These are phyloP conservation scores for fruit fly (Drosophila melanogaster) DNA, from an alignment of 1,140 invertebrate genomes.

Conservation along the genomic window DNA sequence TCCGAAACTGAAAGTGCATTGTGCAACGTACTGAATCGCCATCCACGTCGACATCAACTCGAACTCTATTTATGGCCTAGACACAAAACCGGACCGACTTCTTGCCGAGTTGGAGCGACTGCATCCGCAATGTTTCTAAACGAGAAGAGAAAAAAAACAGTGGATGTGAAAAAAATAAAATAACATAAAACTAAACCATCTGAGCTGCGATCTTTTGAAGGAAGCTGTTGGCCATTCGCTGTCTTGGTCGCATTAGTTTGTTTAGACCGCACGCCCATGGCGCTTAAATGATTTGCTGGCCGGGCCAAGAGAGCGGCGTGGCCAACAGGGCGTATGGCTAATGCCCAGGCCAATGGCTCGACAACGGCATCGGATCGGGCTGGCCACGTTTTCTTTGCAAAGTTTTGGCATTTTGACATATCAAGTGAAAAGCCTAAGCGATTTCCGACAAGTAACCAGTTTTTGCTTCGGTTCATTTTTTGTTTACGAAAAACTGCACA, in stretches of 20 bases:
- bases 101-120: conserved; percentile 58
- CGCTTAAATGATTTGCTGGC: conserved; percentile 75
- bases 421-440: conserved; percentile 75
- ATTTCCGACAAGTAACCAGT: conserved; percentile 79
- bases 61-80: conserved; percentile 74
- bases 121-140: conserved; percentile 81
- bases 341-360: conserved; percentile 39
- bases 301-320: conserved; percentile 44
- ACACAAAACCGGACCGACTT: conserved; percentile 78
- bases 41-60: conserved; percentile 54
- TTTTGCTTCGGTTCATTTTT: conserved; percentile 45
- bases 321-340: conserved; percentile 73
- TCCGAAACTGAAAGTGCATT: conserved; percentile 56
- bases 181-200: conserved; percentile 35
- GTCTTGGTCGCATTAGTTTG: conserved; percentile 39
- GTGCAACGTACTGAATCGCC: conserved; percentile 68
- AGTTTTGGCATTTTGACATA: conserved; percentile 79
- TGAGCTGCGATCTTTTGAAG: conserved; percentile 61
- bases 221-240: conserved; percentile 68
- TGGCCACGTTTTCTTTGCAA: conserved; percentile 53
- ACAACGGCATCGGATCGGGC: conserved; percentile 22
- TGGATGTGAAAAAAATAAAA: conserved; percentile 34
- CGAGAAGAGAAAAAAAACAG: conserved; percentile 43
- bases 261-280: conserved; percentile 60
- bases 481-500: conserved; percentile 16